Evolutionary conservation across 1,140 invertebrate genomes (phyloP).

Genomic region (Drosophila trapezifrons): DNA sequence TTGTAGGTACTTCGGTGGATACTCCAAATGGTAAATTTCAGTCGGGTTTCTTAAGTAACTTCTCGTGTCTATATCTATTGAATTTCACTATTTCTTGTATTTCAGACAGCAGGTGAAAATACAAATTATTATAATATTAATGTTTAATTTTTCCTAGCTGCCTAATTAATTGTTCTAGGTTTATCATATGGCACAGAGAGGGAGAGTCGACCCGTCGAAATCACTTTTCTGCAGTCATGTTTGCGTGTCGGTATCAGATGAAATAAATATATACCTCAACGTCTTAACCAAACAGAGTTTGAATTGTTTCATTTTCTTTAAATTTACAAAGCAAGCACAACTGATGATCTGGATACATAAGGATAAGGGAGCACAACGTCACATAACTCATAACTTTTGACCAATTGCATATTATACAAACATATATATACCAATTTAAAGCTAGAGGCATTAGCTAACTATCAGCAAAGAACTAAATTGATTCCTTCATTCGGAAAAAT

Average conservation of each 20-base stretch:
- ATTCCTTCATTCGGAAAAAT: too few relatives aligned
- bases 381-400: too few relatives aligned
- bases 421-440: too few relatives aligned
- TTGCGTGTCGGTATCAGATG: background rate
- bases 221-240: background rate
- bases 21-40: background rate
- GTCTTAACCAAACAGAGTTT: background rate
- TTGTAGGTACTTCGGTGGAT: background rate
- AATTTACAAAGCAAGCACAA: background rate
- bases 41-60: background rate
- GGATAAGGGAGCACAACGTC: background rate
- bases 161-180: background rate
- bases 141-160: background rate
- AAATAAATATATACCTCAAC: background rate
- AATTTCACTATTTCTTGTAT: background rate
- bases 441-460: too few relatives aligned
- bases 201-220: background rate
- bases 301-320: background rate
- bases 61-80: too few relatives aligned
- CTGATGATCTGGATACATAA: background rate
- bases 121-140: background rate
- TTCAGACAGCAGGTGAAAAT: background rate
- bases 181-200: background rate
- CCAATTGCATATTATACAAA: too few relatives aligned
- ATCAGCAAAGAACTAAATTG: too few relatives aligned